Evolutionary conservation across 2,888 invertebrate genomes (phyloP).

Genomic region (Aricia artaxerxes): DNA sequence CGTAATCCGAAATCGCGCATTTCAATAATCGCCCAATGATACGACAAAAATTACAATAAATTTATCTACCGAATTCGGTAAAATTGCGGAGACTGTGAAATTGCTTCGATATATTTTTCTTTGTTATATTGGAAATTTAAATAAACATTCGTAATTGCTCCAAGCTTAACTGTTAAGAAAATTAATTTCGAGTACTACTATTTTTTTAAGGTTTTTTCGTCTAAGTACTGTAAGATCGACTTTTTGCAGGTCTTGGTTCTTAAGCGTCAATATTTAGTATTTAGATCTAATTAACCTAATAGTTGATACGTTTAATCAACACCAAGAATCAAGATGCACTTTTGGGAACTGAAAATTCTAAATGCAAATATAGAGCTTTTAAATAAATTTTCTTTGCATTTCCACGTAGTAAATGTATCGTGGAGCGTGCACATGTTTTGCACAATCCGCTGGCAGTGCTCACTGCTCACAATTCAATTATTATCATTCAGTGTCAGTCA

Average conservation of each 20-base stretch:
- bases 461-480: slow-evolving; percentile 28
- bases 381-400: slow-evolving; percentile 14
- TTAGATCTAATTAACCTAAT: neutral
- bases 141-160: neutral
- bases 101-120: neutral
- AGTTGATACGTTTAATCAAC: neutral
- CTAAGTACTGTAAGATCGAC: too few species aligned
- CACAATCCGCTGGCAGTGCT: slow-evolving; percentile 1
- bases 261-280: neutral
- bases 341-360: neutral
- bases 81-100: neutral
- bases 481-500: slow-evolving; percentile 28
- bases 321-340: neutral
- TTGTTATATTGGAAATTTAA: neutral
- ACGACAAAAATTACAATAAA: slow-evolving; percentile 18
- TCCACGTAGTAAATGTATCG: slow-evolving; percentile 5
- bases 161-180: neutral
- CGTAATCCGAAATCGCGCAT: slow-evolving; percentile 32
- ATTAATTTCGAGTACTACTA: neutral
- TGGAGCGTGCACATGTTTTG: slow-evolving; percentile 15
- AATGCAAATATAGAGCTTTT: neutral
- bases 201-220: too few species aligned
- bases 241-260: too few species aligned
- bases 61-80: slow-evolving; percentile 11
- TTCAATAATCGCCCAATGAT: slow-evolving; percentile 32